Evolutionary conservation across 2,113 vertebrate genomes (phyloP).

Genomic region (Sinocyclocheilus anophthalmus): DNA sequence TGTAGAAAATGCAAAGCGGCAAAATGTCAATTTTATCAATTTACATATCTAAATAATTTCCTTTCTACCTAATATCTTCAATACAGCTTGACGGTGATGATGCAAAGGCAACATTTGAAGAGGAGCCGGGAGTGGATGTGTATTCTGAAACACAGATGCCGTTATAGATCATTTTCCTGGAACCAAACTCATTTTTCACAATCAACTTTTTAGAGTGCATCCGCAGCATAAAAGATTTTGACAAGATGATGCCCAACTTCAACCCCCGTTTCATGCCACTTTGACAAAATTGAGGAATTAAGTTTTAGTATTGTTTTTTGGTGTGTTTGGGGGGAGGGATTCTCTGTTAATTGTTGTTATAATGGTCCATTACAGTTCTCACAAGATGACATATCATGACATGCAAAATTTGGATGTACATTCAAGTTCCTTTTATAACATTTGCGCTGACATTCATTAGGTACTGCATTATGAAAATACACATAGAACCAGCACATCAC

Average conservation of each 20-base stretch:
- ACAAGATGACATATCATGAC: not conserved
- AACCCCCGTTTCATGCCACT: not conserved
- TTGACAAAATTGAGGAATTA: not conserved
- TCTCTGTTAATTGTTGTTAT: not conserved
- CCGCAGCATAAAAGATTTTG: not conserved
- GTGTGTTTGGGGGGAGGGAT: not conserved
- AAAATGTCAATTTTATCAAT: not conserved
- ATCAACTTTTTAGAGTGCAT: not conserved
- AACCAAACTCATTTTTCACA: not conserved
- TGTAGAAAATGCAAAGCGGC: too few relatives aligned
- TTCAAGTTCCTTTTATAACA: not conserved
- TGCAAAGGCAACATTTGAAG: constrained; percentile 82
- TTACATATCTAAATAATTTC: not conserved
- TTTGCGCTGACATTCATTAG: not conserved
- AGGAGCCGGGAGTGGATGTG: constrained; percentile 84
- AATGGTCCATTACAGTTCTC: not conserved
- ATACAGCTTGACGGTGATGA: constrained; percentile 88
- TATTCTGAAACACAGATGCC: constrained; percentile 93
- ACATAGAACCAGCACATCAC: not conserved
- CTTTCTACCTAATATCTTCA: constrained; percentile 37
- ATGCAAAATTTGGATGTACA: not conserved
- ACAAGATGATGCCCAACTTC: not conserved
- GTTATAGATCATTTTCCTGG: constrained; percentile 59
- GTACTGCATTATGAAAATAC: not conserved
- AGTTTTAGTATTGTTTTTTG: not conserved